Percentiles rank a stretch among this genome's conserved stretches.
Conservation (phyloP, 1,140 invertebrate genomes). For the Andrena cerasifolii region DNA sequence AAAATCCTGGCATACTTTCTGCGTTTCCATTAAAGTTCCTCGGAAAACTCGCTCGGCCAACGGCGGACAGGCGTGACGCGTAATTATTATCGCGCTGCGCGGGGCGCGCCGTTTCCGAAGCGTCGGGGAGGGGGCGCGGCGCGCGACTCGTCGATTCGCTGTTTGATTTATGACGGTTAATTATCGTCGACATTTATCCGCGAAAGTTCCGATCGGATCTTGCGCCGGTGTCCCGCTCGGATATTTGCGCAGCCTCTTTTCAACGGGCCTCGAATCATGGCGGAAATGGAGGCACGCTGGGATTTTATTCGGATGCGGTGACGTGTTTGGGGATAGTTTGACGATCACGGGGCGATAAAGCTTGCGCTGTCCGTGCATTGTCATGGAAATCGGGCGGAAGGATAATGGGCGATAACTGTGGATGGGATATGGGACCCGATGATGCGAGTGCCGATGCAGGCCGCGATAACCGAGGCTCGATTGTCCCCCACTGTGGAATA, state of each 20-base stretch:
- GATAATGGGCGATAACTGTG: slow-evolving; percentile 23
- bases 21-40: slow-evolving; percentile 48
- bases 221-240: no score
- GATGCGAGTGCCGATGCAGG: neutral
- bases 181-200: no score
- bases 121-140: no score
- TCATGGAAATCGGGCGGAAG: neutral
- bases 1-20: slow-evolving; percentile 53
- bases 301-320: neutral
- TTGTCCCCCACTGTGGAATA: slow-evolving; percentile 24
- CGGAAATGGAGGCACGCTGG: no score
- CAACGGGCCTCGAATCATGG: no score
- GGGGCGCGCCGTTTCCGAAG: no score
- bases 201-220: no score
- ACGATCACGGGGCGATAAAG: neutral
- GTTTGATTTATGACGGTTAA: no score
- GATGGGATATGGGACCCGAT: slow-evolving; percentile 1
- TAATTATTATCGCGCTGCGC: slow-evolving; percentile 24
- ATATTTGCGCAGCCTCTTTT: no score
- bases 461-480: neutral
- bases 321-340: neutral
- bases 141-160: no score
- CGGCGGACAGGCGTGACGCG: neutral
- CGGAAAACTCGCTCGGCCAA: slow-evolving; percentile 25
- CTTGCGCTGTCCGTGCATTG: neutral